Evolutionary conservation across 2,113 vertebrate species (phyloP).

Genomic region (Phaethornis superciliosus): DNA sequence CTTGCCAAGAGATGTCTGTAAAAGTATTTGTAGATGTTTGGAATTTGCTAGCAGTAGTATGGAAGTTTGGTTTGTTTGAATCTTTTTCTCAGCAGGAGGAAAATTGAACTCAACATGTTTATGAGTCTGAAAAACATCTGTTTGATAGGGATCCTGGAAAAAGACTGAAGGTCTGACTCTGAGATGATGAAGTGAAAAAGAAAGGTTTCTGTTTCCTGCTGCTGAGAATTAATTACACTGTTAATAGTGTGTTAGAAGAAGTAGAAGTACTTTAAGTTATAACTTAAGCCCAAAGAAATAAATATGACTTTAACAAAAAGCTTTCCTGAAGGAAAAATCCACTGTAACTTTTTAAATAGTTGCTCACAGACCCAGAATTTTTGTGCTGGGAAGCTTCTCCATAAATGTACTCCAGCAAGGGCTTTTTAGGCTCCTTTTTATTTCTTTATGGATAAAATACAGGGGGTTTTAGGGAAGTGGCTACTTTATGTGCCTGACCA

Average conservation of each 20-base stretch:
- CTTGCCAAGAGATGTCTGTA: constrained; percentile 64
- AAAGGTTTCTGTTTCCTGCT: constrained; percentile 54
- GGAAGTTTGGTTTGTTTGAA: constrained; percentile 61
- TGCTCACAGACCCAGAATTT: constrained; percentile 3
- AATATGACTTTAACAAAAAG: neutral
- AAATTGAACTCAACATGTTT: constrained; percentile 67
- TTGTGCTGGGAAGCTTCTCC: neutral
- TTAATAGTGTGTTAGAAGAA: constrained; percentile 55
- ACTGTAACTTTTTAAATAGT: neutral
- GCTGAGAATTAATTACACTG: constrained; percentile 60
- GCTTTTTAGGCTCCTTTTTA: fast-evolving
- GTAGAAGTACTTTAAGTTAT: constrained; percentile 13
- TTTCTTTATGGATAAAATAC: neutral
- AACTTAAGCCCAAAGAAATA: constrained; percentile 49
- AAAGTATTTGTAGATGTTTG: constrained; percentile 66
- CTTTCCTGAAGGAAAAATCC: constrained; percentile 23
- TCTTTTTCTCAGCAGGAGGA: constrained; percentile 55
- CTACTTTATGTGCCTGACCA: neutral
- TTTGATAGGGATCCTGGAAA: constrained; percentile 61
- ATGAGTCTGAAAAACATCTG: constrained; percentile 70
- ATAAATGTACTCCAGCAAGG: neutral
- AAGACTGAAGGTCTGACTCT: constrained; percentile 44
- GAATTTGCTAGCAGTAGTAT: constrained; percentile 70
- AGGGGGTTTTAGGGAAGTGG: neutral
- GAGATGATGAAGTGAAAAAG: constrained; percentile 61